Percentiles rank a stretch among this genome's conserved stretches.
Conservation (phyloP, 1,140 invertebrate species). For the Bombus confusus region DNA sequence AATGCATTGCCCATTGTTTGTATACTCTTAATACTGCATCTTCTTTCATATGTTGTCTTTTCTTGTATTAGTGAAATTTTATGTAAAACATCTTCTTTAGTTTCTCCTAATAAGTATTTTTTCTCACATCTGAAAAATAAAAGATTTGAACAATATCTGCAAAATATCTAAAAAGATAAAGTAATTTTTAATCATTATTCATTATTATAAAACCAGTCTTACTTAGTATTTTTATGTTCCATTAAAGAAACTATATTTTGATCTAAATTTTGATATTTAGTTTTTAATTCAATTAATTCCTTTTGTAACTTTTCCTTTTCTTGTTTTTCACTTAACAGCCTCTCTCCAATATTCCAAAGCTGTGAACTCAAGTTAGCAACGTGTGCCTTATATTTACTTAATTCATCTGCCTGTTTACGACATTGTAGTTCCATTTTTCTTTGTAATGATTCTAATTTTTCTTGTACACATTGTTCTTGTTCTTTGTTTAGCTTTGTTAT, state of each 20-base stretch:
- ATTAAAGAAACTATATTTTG: slow-evolving; percentile 21
- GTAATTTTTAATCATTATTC: not conserved
- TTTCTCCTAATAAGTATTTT: slow-evolving; percentile 27
- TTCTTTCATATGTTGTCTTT: slow-evolving; percentile 72
- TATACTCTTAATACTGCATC: slow-evolving; percentile 77
- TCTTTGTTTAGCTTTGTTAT: slow-evolving; percentile 81
- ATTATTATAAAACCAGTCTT: slow-evolving; percentile 10
- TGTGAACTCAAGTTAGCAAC: slow-evolving; percentile 82
- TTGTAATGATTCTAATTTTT: slow-evolving; percentile 80
- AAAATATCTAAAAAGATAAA: slow-evolving; percentile 11
- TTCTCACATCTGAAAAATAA: slow-evolving; percentile 44
- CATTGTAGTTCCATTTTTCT: slow-evolving; percentile 77
- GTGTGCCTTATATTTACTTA: slow-evolving; percentile 84
- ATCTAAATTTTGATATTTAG: slow-evolving; percentile 35
- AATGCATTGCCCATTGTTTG: slow-evolving; percentile 84
- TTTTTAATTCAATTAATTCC: slow-evolving; percentile 66
- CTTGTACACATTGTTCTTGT: slow-evolving; percentile 81
- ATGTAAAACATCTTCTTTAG: slow-evolving; percentile 26
- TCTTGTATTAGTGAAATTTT: slow-evolving; percentile 69
- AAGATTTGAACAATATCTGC: slow-evolving; percentile 23
- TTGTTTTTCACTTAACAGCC: slow-evolving; percentile 83
- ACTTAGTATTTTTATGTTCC: slow-evolving; percentile 48
- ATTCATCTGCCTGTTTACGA: slow-evolving; percentile 82
- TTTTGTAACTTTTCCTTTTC: slow-evolving; percentile 80
- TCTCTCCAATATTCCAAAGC: slow-evolving; percentile 85